Conservation (phyloP, 2,113 vertebrate genomes). For the Tauraco erythrolophus region DNA sequence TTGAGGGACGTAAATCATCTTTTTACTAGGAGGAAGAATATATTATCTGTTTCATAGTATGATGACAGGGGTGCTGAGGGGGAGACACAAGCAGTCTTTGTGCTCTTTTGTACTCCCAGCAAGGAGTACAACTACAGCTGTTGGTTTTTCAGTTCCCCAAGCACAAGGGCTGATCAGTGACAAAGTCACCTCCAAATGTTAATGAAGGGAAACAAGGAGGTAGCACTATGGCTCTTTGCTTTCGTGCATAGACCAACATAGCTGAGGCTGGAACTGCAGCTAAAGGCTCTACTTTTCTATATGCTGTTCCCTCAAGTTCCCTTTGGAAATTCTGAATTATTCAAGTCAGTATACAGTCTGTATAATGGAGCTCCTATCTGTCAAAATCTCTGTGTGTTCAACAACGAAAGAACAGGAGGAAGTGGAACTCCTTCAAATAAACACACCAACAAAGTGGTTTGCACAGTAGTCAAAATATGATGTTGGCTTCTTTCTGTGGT, state of each 20-base stretch:
- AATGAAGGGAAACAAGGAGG: background rate
- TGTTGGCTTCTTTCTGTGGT: background rate
- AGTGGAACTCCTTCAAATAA: background rate
- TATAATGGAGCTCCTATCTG: background rate
- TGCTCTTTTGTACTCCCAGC: background rate
- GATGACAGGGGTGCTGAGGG: background rate
- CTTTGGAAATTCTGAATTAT: background rate
- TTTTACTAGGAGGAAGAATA: background rate
- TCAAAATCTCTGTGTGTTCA: background rate
- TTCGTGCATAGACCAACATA: background rate
- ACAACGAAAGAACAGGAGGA: background rate
- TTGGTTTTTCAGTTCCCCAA: background rate
- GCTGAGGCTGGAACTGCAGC: background rate
- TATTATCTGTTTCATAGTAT: background rate
- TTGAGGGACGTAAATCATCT: background rate
- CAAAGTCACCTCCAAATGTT: background rate
- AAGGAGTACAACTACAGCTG: background rate
- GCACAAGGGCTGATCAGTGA: background rate
- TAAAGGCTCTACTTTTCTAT: background rate
- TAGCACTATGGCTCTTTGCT: background rate
- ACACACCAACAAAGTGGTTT: background rate
- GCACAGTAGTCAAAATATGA: background rate
- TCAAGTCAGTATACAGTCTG: background rate
- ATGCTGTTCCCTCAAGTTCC: background rate
- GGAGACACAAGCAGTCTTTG: background rate